Base-by-base conservation (phyloP, 2,888 invertebrate genomes). In the Pinctada fucata region DNA sequence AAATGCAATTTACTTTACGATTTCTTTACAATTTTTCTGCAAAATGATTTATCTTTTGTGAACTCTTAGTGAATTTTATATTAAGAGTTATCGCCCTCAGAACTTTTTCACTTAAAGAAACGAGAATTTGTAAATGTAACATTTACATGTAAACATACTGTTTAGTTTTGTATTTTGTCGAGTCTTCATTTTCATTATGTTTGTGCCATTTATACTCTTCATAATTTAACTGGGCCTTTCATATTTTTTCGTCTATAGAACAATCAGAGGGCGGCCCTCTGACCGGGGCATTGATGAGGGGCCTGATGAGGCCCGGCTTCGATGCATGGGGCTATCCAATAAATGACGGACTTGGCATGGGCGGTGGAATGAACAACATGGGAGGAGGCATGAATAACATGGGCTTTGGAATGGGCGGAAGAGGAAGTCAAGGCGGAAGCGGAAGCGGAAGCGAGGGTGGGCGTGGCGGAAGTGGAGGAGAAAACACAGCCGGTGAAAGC, bases 291-390 rank as follows among this genome's bases (percentile, higher is more conserved):
- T 16, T 52, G 16, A n/a, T 58, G 3, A 31, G 31, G 45, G 58
- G 58, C 6, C 13, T 74, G 3, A 3, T 45, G 49, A 13, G n/a
- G 4, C 49, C 69, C 3, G 78, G 78, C 13, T 49, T 58, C 6
- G 78, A 78, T 47, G 47, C 78, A 63, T 78, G 78, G 78, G 78
- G 78, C 2, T 78, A 78, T 45, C 78, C 78, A 3, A 78, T 72
- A 13, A 78, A 66, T 4, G 78, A 73, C 47, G 73, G 72, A 31
- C 72, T 66, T 69, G 75, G 76, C n/a, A 72, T 58, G 66, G 73
- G 76, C 6, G 73, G 75, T 6, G 65, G 69, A 50, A 5, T 6
- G 6, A 58, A 48, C 6, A 50, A 13, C 3, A 74, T 63, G 64
- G 13, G 52, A 31, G 49, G 50, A 63, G 49, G 66, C 16, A 66